Evolutionary conservation across 2,888 invertebrate genomes (phyloP).

Genomic region (Chrysolina haemoptera): DNA sequence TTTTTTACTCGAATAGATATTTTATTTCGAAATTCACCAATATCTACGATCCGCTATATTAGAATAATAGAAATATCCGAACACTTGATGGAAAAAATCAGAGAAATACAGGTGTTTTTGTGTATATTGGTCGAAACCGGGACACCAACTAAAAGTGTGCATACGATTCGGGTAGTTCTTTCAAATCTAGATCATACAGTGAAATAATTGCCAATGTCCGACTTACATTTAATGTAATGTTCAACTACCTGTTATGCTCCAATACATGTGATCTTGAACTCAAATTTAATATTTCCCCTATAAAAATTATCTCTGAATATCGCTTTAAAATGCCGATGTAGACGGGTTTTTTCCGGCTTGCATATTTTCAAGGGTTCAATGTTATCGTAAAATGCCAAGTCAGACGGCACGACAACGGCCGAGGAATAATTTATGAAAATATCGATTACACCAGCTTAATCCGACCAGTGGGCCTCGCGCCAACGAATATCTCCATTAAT

Average conservation of each 20-base stretch:
- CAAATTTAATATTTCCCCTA: not conserved
- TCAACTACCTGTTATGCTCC: not conserved
- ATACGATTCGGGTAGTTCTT: no score
- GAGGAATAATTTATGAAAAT: conserved; percentile 32
- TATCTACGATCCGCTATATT: no score
- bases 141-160: no score
- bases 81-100: no score
- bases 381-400: conserved; percentile 27
- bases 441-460: conserved; percentile 19
- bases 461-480: conserved; percentile 12
- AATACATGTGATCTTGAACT: not conserved
- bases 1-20: no score
- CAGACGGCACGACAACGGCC: conserved; percentile 18
- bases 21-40: no score
- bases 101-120: no score
- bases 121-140: no score
- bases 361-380: conserved; percentile 24
- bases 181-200: no score
- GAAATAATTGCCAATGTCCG: no score
- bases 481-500: conserved; percentile 3
- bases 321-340: not conserved
- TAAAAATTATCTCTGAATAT: not conserved
- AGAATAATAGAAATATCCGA: no score
- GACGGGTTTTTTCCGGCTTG: not conserved
- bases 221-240: no score